Percentiles rank a stretch among this genome's conserved stretches.
phyloP scores from a whole-genome alignment of 2,797 vertebrate species.

The Coregonus sp. region DNA sequence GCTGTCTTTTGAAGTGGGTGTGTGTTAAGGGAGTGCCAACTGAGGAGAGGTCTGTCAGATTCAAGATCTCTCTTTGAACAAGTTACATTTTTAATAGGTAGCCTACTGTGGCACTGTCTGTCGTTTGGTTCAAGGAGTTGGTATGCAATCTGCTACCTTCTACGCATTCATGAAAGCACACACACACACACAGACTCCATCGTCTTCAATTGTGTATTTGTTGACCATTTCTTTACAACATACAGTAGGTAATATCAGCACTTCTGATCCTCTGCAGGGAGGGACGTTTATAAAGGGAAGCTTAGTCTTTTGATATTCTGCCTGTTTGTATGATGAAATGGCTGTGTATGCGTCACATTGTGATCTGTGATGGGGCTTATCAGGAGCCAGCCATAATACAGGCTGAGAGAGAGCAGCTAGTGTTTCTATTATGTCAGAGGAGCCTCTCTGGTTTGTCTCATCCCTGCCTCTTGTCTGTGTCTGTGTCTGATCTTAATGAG shows the following conservation, averaged over 20 bases:
- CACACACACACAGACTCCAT: no score
- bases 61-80: neutral
- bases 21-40: neutral
- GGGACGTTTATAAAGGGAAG: no score
- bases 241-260: neutral
- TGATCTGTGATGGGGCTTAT: conserved; percentile 7
- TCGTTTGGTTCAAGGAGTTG: neutral
- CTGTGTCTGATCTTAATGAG: conserved; percentile 49
- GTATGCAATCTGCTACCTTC: neutral
- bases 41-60: neutral
- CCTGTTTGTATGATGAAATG: neutral
- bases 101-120: neutral
- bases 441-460: conserved; percentile 21
- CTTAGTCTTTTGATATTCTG: neutral
- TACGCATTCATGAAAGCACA: neutral
- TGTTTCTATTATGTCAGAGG: neutral
- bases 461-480: conserved; percentile 14
- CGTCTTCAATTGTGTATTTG: neutral
- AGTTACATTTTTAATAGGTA: neutral
- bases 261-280: neutral
- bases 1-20: neutral
- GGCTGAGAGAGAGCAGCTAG: conserved; percentile 3
- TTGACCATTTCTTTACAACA: neutral
- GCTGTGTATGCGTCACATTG: neutral
- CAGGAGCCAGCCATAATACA: neutral